phyloP scores from a whole-genome alignment of 2,797 vertebrate species.

The Fundulus diaphanus region DNA sequence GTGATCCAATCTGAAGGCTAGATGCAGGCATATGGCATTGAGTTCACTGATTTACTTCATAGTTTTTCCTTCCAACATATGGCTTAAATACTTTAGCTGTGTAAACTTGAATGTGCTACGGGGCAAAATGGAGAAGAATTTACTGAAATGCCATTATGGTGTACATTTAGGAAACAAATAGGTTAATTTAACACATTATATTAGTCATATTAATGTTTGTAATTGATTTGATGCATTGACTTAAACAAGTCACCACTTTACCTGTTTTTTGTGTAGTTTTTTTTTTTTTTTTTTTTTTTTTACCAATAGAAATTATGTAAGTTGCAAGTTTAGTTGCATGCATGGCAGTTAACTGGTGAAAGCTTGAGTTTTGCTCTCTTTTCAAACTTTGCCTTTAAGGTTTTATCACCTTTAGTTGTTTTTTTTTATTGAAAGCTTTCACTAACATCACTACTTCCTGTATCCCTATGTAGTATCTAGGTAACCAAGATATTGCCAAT shows the following conservation, averaged over 20 bases:
- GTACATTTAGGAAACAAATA: not conserved
- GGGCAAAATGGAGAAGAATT: not conserved
- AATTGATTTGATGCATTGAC: not conserved
- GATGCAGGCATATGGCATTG: not conserved
- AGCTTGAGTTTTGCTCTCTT: not conserved
- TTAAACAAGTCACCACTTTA: not conserved
- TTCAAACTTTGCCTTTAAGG: not conserved
- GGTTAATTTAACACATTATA: not conserved
- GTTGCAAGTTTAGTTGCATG: not conserved
- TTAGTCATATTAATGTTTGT: not conserved
- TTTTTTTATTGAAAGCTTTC: not conserved
- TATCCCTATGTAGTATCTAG: not conserved
- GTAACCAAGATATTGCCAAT: not conserved
- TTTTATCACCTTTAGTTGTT: not conserved
- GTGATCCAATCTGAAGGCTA: constrained; percentile 4
- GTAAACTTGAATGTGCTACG: not conserved
- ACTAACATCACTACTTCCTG: not conserved
- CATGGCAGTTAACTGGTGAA: not conserved
- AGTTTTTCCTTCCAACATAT: constrained; percentile 4
- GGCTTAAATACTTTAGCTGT: constrained; percentile 2
- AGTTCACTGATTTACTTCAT: not conserved
- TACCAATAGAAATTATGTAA: not conserved
- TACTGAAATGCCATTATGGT: not conserved
- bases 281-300: too few species aligned
- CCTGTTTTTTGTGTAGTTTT: too few species aligned